Evolutionary conservation across 1,140 invertebrate genomes (phyloP), one percentile per base, ranked within the genome.

Genomic region (Hypsibius dujardini): DNA sequence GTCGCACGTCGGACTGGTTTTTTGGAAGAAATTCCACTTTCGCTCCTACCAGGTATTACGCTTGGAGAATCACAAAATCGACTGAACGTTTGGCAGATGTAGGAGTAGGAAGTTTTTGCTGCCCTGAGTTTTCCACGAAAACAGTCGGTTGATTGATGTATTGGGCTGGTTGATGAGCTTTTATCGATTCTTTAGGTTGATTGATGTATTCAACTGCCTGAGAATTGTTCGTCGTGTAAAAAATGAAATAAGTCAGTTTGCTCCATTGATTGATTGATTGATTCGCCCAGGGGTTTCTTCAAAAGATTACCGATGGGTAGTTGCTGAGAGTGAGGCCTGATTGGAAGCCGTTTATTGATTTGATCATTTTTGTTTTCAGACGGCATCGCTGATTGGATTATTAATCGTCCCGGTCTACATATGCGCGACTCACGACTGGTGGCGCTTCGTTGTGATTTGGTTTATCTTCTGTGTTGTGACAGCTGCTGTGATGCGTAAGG

Each of bases 1-100:
- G 60, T 90, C 90, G 59, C 95, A 99, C 83, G 82, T 98, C 74
- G 79, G 88, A 60, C 83, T 98, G 69, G 87, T 98, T 2, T 87
- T 92, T 80, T 99, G 95, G 93, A 96, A 91, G 79, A 90, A 88
- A 77, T 81, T 88, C 70, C 89, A 95, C 81, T 93, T 90, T 77
- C 88, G 86, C 79, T 96, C 92, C 45, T 98, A 97, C 83, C 88
- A 92, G 80, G 91, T 94, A 82, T 28, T 28, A 28, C 28, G 28
- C 28, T 28, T 28, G 28, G 28, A 28, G 28, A 28, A 28, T 28
- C 28, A 28, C 28, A 28, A 28, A 28, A 28, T 28, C 28, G 28
- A 28, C 28, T 28, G 28, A 28, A 28, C 0, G 28, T 28, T 28
- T 28, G 28, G 28, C 28, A 28, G 0, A 28, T 28, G 28, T n/a